phyloP scores from a whole-genome alignment of 2,888 invertebrate species.

The Myopa tessellatipennis region DNA sequence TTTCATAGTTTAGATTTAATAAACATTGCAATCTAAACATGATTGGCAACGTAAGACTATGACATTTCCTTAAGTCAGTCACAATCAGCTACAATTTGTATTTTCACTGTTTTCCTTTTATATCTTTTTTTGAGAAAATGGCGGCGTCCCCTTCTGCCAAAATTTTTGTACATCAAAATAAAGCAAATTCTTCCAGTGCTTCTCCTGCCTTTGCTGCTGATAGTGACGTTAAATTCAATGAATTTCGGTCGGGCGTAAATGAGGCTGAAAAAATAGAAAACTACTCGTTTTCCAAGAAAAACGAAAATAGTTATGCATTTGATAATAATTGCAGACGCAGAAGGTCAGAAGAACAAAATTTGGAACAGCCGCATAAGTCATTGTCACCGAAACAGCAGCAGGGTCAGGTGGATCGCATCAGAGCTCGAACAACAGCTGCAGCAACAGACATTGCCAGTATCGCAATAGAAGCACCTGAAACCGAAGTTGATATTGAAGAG shows the following conservation, averaged over 20 bases:
- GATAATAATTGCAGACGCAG: constrained; percentile 42
- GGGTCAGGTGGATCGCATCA: constrained; percentile 15
- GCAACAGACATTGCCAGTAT: constrained; percentile 48
- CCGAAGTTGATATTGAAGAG: constrained; percentile 43
- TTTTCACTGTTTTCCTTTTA: constrained; percentile 48
- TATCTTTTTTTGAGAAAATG: constrained; percentile 63
- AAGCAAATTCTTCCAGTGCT: constrained; percentile 65
- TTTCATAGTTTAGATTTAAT: no score
- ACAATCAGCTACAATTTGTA: constrained; percentile 49
- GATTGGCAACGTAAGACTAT: constrained; percentile 37
- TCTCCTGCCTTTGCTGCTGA: constrained; percentile 52
- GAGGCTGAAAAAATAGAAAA: constrained; percentile 37
- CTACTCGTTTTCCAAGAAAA: constrained; percentile 39
- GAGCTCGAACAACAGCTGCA: constrained; percentile 54
- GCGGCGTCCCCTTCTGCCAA: constrained; percentile 67
- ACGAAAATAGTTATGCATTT: constrained; percentile 37
- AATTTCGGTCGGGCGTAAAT: constrained; percentile 50
- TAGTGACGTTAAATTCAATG: constrained; percentile 54
- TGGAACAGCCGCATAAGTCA: constrained; percentile 25
- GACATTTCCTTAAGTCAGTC: constrained; percentile 29
- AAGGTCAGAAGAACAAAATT: constrained; percentile 38
- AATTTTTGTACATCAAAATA: constrained; percentile 69
- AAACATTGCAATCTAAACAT: not conserved
- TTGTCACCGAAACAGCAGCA: constrained; percentile 14
- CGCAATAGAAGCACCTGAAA: not conserved